Base-by-base conservation (phyloP, 2,888 invertebrate species). In the Matsumyia berberina region DNA sequence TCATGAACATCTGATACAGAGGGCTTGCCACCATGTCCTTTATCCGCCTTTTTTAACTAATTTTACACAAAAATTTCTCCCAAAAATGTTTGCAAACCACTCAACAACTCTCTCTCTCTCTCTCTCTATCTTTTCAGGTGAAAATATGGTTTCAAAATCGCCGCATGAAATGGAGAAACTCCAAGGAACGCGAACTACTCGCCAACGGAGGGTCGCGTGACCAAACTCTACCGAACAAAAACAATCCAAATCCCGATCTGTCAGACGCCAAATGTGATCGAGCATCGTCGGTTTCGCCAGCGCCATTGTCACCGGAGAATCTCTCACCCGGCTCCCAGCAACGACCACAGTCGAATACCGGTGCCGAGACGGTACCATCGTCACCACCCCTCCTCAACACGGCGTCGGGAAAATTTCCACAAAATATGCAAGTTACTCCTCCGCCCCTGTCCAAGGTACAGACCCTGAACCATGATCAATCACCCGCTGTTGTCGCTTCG, bases 151-250 rank as follows among this genome's bases (percentile, higher is more conserved):
- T 99, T 92, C 99, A 99, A 94, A 99, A 99, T 91, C 95, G 99
- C 0, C 95, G 99, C 70, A 99, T 99, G 99, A 99, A 92, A 92
- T 99, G 99, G 99, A 94, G 99, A 69, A 99, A 99, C 92, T 98
- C 97, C 4, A 99, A 99, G 92, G 99, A 99, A 91, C 94, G 98
- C 35, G 98, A 99, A 92, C 94, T 98, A 0, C 93, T 99, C 24
- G 98, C 98, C 0, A 96, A 95, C 17, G 98, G 98, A 0, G 98
- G 98, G 1, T 97, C 97, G 6, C 94, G 98, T 31, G 98, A 98
- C 89, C 98, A 98, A 91, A 98, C 98, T 0, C 93, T 99, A 24
- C 98, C 98, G 0, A 98, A 97, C 92, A 98, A 98, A 91, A 98
- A 97, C 93, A 98, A 98, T 91, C 98, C 98, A 0, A 97, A 98